Percentiles rank a stretch among this genome's conserved stretches.
Conservation (phyloP, 2,888 invertebrate genomes). For the Philereme transversata region DNA sequence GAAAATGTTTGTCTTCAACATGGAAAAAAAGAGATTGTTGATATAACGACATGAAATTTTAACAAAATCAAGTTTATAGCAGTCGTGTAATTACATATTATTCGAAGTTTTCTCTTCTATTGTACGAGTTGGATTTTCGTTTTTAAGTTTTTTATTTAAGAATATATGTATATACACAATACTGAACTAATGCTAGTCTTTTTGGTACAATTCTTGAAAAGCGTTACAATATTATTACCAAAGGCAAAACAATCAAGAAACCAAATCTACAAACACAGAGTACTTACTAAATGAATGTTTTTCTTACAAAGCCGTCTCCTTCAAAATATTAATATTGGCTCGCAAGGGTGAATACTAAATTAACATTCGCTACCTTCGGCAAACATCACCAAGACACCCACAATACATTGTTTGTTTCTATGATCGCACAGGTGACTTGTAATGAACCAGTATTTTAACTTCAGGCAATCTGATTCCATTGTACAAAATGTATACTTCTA, state of each 20-base stretch:
- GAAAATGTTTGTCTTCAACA: not conserved
- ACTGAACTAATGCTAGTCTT: no score
- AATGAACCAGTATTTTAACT: constrained; percentile 12
- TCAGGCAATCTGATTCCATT: not conserved
- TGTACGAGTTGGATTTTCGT: no score
- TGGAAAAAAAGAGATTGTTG: no score
- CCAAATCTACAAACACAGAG: constrained; percentile 24
- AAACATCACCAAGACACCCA: constrained; percentile 78
- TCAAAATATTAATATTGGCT: constrained; percentile 78
- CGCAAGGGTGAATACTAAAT: constrained; percentile 80
- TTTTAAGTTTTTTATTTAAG: no score
- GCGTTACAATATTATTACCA: not conserved
- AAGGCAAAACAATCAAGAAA: constrained; percentile 20
- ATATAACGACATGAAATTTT: no score
- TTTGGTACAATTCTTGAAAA: not conserved
- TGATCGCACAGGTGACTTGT: constrained; percentile 55
- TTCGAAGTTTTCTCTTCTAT: no score
- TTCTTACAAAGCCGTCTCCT: constrained; percentile 44
- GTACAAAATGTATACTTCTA: no score
- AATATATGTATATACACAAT: no score
- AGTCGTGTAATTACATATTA: no score
- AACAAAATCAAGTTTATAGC: no score
- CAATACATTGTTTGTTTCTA: constrained; percentile 80
- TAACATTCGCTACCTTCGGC: constrained; percentile 80
- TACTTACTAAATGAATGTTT: constrained; percentile 57